Evolutionary conservation across 2,888 invertebrate genomes (phyloP).

Genomic region (Gymnoscelis rufifasciata): DNA sequence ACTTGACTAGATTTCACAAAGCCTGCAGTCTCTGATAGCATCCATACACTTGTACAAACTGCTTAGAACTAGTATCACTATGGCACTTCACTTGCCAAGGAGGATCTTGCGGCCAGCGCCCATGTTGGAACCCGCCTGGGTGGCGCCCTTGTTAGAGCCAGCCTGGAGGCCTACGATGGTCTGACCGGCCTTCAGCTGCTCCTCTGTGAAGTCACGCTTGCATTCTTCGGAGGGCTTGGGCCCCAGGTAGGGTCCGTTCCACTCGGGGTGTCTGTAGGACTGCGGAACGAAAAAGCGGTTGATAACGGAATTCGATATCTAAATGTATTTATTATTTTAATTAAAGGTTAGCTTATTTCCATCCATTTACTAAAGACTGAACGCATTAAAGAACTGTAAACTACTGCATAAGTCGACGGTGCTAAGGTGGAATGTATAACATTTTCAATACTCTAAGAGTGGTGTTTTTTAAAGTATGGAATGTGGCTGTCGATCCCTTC

Average conservation of each 20-base stretch:
- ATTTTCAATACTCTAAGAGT: too few species aligned
- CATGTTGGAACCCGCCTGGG: slow-evolving; percentile 93
- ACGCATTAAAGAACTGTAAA: too few species aligned
- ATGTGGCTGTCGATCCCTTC: slow-evolving; percentile 33
- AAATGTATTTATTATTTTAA: too few species aligned
- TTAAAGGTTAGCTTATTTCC: too few species aligned
- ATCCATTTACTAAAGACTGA: too few species aligned
- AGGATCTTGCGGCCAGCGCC: slow-evolving; percentile 95
- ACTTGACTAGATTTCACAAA: slow-evolving; percentile 54
- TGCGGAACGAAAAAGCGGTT: slow-evolving; percentile 68
- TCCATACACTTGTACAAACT: slow-evolving; percentile 67
- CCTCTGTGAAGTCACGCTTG: slow-evolving; percentile 96
- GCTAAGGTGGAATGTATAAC: neutral
- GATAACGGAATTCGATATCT: neutral
- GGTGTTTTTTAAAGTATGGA: slow-evolving; percentile 1
- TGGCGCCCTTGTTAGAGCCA: slow-evolving; percentile 97
- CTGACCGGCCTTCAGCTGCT: slow-evolving; percentile 92
- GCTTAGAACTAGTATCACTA: slow-evolving; percentile 74
- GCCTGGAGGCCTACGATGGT: slow-evolving; percentile 95
- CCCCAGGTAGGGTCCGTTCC: slow-evolving; percentile 92
- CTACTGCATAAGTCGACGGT: too few species aligned
- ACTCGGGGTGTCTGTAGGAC: slow-evolving; percentile 92
- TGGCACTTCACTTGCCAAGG: slow-evolving; percentile 87
- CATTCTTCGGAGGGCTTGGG: slow-evolving; percentile 96
- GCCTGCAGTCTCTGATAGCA: slow-evolving; percentile 61